Percentiles rank a stretch among this genome's conserved stretches.
Evolutionary conservation across 1,140 invertebrate species (phyloP).

Genomic region (Drosophila equinoxialis): DNA sequence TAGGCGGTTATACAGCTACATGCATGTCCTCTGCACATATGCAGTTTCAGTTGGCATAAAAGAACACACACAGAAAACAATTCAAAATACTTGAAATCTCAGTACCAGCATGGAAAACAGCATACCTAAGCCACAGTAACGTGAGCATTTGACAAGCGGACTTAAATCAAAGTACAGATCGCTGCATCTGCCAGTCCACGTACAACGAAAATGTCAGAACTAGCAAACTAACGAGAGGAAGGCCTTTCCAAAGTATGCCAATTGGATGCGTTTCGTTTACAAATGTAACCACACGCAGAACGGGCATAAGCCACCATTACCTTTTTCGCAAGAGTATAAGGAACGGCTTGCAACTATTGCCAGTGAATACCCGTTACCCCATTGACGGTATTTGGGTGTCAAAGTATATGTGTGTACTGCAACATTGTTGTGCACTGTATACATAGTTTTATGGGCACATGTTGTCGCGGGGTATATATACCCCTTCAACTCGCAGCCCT

Average conservation of each 20-base stretch:
- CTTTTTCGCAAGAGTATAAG: constrained; percentile 30
- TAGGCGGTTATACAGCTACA: not conserved
- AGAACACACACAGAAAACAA: constrained; percentile 23
- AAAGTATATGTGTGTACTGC: not conserved
- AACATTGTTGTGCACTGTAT: not conserved
- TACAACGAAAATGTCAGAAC: constrained; percentile 15
- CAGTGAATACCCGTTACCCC: constrained; percentile 1
- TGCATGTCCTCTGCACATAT: not conserved
- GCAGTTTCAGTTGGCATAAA: not conserved
- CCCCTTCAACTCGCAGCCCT: not conserved
- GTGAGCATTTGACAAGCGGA: constrained; percentile 27
- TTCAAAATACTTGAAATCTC: constrained; percentile 30
- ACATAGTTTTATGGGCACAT: not conserved
- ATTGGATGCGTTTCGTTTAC: constrained; percentile 56
- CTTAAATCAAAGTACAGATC: constrained; percentile 28
- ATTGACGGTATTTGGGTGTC: not conserved
- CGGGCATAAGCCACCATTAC: constrained; percentile 29
- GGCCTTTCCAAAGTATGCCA: constrained; percentile 43
- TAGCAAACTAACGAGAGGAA: constrained; percentile 20
- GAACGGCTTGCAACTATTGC: not conserved
- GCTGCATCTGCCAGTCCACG: constrained; percentile 7
- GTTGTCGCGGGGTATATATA: not conserved
- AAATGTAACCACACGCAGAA: constrained; percentile 45
- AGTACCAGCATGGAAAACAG: constrained; percentile 5
- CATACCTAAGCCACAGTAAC: not conserved